Evolutionary conservation across 1,140 invertebrate species (phyloP).

Genomic region (Meloidogyne exigua): DNA sequence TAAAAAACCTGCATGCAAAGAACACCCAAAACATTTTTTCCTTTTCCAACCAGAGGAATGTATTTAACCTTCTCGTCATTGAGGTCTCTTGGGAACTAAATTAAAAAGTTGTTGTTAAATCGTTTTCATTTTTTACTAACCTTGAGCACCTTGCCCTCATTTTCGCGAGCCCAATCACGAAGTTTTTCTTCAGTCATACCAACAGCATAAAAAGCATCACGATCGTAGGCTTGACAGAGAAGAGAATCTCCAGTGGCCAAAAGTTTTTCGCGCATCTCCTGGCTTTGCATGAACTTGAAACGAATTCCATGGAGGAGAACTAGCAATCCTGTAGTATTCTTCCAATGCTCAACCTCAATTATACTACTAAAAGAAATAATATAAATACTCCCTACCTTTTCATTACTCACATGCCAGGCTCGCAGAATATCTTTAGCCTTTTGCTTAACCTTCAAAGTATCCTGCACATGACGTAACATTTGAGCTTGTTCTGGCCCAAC

Average conservation of each 20-base stretch:
- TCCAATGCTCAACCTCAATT: slow-evolving; percentile 42
- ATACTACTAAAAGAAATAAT: background rate
- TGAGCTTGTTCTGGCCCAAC: slow-evolving; percentile 38
- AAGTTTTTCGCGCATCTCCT: slow-evolving; percentile 38
- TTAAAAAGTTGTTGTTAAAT: background rate
- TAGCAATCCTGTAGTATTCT: slow-evolving; percentile 35
- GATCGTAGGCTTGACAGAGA: slow-evolving; percentile 41
- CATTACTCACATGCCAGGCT: background rate
- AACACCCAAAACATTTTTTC: slow-evolving; percentile 36
- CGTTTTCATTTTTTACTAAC: slow-evolving; percentile 18
- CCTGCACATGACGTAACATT: slow-evolving; percentile 31
- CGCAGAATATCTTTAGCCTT: background rate
- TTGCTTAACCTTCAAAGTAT: slow-evolving; percentile 42
- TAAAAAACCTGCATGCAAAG: slow-evolving; percentile 32
- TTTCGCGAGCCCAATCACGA: slow-evolving; percentile 40
- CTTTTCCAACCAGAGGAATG: slow-evolving; percentile 33
- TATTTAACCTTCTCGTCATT: slow-evolving; percentile 37
- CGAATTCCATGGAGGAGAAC: slow-evolving; percentile 40
- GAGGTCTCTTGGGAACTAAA: slow-evolving; percentile 30
- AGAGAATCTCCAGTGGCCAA: slow-evolving; percentile 41
- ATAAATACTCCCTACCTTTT: background rate
- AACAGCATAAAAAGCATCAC: slow-evolving; percentile 42
- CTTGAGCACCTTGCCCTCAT: slow-evolving; percentile 47
- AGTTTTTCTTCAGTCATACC: slow-evolving; percentile 37
- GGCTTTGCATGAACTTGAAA: slow-evolving; percentile 40